Conservation (phyloP, 1,140 invertebrate genomes). For the Chionoecetes opilio region DNA sequence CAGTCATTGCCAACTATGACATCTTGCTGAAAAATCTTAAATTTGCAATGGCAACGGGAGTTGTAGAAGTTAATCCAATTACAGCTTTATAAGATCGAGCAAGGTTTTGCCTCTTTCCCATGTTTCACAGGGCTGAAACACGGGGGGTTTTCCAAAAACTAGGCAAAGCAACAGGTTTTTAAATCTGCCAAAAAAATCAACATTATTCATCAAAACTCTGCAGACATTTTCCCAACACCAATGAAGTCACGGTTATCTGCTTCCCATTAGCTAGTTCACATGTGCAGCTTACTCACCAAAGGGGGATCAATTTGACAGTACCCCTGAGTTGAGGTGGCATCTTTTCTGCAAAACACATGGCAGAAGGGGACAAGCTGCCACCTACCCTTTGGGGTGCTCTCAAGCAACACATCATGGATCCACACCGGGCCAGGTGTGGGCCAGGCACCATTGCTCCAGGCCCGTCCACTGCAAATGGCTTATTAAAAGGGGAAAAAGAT, state of each 20-base stretch:
- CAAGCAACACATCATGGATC: background rate
- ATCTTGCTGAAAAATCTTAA: background rate
- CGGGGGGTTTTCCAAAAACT: background rate
- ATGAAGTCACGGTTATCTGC: background rate
- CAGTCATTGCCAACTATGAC: slow-evolving; percentile 60
- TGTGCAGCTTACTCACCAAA: background rate
- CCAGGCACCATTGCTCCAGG: slow-evolving; percentile 4
- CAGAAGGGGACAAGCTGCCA: slow-evolving; percentile 10
- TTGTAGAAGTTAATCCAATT: background rate
- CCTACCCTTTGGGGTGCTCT: background rate
- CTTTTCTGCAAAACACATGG: slow-evolving; percentile 28
- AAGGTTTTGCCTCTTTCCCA: slow-evolving; percentile 45
- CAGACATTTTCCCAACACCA: background rate
- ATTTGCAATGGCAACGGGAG: slow-evolving; percentile 11
- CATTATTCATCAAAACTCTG: background rate
- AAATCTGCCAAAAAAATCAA: background rate
- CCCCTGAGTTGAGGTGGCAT: background rate
- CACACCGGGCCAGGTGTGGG: background rate
- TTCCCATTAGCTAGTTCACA: background rate
- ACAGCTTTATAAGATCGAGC: slow-evolving; percentile 22
- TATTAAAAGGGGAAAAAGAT: background rate
- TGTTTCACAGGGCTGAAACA: background rate
- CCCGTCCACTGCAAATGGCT: background rate
- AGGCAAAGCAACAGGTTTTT: background rate
- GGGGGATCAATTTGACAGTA: background rate